Percentiles rank a stretch among this genome's conserved stretches.
These are phyloP conservation scores for Drosophila sproati DNA, from an alignment of 1,140 invertebrate species.

Conservation along the genomic window DNA sequence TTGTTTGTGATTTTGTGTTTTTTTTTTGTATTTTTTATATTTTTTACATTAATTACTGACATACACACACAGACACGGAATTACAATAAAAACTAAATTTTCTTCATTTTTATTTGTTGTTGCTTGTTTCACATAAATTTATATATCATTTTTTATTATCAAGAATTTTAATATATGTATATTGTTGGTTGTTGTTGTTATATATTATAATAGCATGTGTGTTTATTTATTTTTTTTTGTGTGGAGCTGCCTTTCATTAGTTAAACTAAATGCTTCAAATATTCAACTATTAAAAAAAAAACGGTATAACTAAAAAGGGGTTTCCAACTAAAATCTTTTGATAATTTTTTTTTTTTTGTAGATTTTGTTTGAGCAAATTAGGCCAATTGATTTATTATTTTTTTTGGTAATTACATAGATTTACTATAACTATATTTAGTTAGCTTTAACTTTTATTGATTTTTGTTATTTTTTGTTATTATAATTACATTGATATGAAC, in stretches of 20 bases:
- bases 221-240: slow-evolving; percentile 15
- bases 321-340: slow-evolving; percentile 20
- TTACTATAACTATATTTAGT: slow-evolving; percentile 42
- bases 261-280: slow-evolving; percentile 72
- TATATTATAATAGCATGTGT: slow-evolving; percentile 11
- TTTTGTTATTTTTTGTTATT: slow-evolving; percentile 15
- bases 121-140: slow-evolving; percentile 52
- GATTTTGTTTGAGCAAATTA: slow-evolving; percentile 67
- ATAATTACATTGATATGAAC: slow-evolving; percentile 57
- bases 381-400: slow-evolving; percentile 51
- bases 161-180: slow-evolving; percentile 65
- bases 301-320: slow-evolving; percentile 1
- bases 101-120: slow-evolving; percentile 47
- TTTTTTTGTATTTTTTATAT: slow-evolving; percentile 22
- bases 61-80: slow-evolving; percentile 83
- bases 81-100: slow-evolving; percentile 82
- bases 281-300: slow-evolving; percentile 64
- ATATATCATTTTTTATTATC: slow-evolving; percentile 65
- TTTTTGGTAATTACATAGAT: slow-evolving; percentile 34
- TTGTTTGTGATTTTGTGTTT: slow-evolving; percentile 40
- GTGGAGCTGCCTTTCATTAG: slow-evolving; percentile 55
- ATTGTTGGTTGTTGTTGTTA: slow-evolving; percentile 23
- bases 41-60: slow-evolving; percentile 80
- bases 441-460: slow-evolving; percentile 11
- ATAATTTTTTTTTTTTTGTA: slow-evolving; percentile 24